Evolutionary conservation across 92 coral and sea anemone species (phyloP).

Genomic region (Porites lobata): DNA sequence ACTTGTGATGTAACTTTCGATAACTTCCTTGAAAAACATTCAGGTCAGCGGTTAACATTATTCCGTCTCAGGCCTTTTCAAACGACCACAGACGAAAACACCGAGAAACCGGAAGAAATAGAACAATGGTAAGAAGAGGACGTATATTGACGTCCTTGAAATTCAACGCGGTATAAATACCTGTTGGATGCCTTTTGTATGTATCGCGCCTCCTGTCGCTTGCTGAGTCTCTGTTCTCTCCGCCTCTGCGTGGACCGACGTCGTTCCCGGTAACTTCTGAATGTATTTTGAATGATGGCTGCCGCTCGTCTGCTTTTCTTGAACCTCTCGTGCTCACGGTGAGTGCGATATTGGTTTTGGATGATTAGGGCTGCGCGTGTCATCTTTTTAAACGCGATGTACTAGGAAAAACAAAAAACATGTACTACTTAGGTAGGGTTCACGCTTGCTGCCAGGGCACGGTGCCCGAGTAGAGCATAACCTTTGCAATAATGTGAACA

Average conservation of each 20-base stretch:
- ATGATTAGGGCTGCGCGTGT: constrained; percentile 95
- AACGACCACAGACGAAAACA: no score
- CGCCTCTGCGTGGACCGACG: constrained; percentile 85
- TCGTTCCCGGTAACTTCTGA: constrained; percentile 91
- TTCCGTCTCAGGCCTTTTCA: no score
- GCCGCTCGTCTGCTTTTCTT: constrained; percentile 97
- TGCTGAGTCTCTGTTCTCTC: constrained; percentile 79
- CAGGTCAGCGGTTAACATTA: no score
- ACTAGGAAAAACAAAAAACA: constrained; percentile 52
- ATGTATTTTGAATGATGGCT: constrained; percentile 93
- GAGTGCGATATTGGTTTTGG: constrained; percentile 95
- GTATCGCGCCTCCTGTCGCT: constrained; percentile 92
- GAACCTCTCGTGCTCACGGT: constrained; percentile 95
- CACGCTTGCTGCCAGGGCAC: no score
- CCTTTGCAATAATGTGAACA: no score
- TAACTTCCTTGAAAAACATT: no score
- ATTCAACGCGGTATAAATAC: constrained; percentile 16
- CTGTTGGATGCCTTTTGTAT: constrained; percentile 86
- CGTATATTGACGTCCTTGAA: no score
- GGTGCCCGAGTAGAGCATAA: no score
- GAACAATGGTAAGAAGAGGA: no score
- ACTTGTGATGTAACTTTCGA: no score
- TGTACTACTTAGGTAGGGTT: not conserved
- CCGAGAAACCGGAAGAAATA: no score
- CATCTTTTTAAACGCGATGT: constrained; percentile 87